These are phyloP conservation scores for Chymomyza costata DNA, from an alignment of 1,140 invertebrate species.

Conservation along the genomic window DNA sequence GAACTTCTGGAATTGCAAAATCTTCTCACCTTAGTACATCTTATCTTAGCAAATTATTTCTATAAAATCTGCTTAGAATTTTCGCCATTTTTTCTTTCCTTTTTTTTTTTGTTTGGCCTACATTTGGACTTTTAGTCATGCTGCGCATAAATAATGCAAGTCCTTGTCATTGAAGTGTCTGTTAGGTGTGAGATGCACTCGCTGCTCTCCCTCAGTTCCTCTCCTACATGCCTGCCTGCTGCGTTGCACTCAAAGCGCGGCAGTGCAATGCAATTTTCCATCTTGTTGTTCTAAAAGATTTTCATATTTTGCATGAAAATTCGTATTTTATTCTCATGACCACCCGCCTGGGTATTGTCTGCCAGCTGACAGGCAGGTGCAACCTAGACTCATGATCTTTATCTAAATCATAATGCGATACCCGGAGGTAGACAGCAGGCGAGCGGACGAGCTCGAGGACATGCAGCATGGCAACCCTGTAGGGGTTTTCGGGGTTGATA, in stretches of 20 bases:
- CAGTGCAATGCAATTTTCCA: constrained; percentile 13
- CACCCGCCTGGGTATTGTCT: constrained; percentile 39
- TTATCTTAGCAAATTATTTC: too few species aligned
- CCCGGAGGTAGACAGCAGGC: too few species aligned
- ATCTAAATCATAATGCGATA: constrained; percentile 12
- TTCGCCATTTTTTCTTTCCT: too few species aligned
- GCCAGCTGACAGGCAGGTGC: constrained; percentile 43
- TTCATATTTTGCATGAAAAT: constrained; percentile 14
- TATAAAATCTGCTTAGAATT: too few species aligned
- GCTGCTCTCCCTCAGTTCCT: background rate
- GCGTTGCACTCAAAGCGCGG: constrained; percentile 42
- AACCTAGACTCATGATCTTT: constrained; percentile 36
- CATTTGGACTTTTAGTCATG: too few species aligned
- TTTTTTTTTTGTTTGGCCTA: too few species aligned
- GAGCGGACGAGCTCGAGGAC: too few species aligned
- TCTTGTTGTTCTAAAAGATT: constrained; percentile 33
- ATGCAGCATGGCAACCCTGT: too few species aligned
- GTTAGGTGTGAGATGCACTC: background rate
- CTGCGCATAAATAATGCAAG: constrained; percentile 16
- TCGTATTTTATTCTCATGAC: constrained; percentile 16
- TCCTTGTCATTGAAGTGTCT: constrained; percentile 55
- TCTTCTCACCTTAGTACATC: too few species aligned
- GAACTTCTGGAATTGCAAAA: too few species aligned
- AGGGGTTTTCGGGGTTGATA: too few species aligned
- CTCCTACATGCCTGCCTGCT: constrained; percentile 16